Evolutionary conservation across 2,888 invertebrate species (phyloP), one percentile per base, ranked within the genome.

Genomic region (Acleris holmiana): DNA sequence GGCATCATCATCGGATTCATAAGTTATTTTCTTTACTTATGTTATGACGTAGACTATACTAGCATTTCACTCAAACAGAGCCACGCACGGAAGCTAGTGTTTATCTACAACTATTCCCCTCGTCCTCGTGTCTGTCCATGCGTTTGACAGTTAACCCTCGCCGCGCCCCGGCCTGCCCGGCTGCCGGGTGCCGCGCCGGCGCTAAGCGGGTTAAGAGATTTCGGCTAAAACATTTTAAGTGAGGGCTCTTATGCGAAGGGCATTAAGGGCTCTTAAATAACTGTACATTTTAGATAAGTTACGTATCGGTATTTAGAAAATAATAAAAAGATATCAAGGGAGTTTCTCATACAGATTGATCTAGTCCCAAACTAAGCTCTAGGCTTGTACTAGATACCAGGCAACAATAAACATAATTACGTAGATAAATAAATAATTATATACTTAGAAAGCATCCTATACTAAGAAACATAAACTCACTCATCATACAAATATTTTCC

Each of bases 161-260:
- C 49, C 13, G 18, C 47, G 47, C 47, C 18, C n/a, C 23, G 48
- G 49, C 17, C 10, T 35, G 41, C 54, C 51, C 35, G 50, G 50
- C 7, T 41, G 18, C 6, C 29, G 29, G 29, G 29, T 29, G 29
- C 29, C 29, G 29, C 7, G 29, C n/a, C 23, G 48, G 41, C 17
- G 23, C 15, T 61, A 64, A 64, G 64, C 64, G 64, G 64, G 64
- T 64, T 64, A 64, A 49, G 29, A 40, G 64, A 53, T 64, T 47
- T 48, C 41, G 58, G 58, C 48, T 41, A 46, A 48, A 63, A 57
- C 63, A 51, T 51, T 46, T 47, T 19, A 46, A 44, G 49, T 55
- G 57, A 41, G 53, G 47, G 64, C 55, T 61, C 17, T 64, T 59
- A 58, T 25, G 13, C 35, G 35, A 4, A 35, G 35, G 29, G 10